Evolutionary conservation across 2,797 vertebrate species (phyloP).

Genomic region (Thripadectes ignobilis): DNA sequence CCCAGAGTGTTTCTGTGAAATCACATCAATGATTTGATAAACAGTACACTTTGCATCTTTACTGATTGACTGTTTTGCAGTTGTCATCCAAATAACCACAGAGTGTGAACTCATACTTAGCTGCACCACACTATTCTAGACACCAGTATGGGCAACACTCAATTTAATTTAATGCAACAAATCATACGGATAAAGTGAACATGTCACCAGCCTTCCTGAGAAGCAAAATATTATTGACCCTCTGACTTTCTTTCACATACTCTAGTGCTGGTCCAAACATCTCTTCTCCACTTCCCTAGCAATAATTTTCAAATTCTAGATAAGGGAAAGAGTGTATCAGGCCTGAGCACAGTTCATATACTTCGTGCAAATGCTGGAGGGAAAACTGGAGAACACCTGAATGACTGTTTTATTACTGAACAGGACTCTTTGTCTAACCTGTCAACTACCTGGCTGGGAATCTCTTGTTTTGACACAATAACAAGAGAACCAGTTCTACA

Average conservation of each 20-base stretch:
- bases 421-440: constrained; percentile 68
- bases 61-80: background rate
- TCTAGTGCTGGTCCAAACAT: background rate
- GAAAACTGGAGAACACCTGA: constrained; percentile 62
- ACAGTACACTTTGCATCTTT: background rate
- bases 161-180: background rate
- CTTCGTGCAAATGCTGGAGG: constrained; percentile 65
- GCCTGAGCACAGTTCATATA: background rate
- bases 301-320: constrained; percentile 1
- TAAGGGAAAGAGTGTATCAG: background rate
- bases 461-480: constrained; percentile 67
- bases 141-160: background rate
- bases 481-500: constrained; percentile 66
- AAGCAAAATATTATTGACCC: background rate
- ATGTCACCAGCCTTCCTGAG: background rate
- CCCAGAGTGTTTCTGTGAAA: background rate
- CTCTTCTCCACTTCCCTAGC: background rate
- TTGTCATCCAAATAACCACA: background rate
- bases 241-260: background rate
- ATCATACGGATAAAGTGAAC: background rate
- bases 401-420: constrained; percentile 57
- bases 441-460: constrained; percentile 65
- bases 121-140: background rate
- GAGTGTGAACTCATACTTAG: background rate
- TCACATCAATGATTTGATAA: background rate